Evolutionary conservation across 2,113 vertebrate species (phyloP).

Genomic region (Anseranas semipalmata): DNA sequence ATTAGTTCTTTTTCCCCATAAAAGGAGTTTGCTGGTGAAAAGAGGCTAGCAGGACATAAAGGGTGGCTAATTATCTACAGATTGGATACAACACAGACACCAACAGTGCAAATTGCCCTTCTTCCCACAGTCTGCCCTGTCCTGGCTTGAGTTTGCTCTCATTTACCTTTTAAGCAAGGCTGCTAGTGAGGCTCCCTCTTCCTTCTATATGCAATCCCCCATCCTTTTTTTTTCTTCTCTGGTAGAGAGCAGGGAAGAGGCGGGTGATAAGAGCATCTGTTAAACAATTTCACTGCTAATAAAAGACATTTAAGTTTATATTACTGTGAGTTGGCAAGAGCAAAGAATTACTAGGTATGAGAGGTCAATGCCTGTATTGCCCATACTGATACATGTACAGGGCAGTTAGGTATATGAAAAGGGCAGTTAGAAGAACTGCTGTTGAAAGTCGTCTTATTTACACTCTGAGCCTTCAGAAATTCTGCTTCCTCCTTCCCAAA

Average conservation of each 20-base stretch:
- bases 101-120: conserved; percentile 20
- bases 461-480: neutral
- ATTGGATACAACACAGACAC: neutral
- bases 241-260: neutral
- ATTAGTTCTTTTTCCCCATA: neutral
- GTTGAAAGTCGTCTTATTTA: neutral
- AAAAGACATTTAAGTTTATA: neutral
- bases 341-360: neutral
- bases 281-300: neutral
- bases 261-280: neutral
- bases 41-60: neutral
- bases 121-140: conserved; percentile 10
- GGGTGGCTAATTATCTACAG: conserved; percentile 41
- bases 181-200: neutral
- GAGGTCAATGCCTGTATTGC: neutral
- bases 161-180: neutral
- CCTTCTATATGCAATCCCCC: neutral
- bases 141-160: neutral
- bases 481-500: neutral
- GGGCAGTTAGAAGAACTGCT: neutral
- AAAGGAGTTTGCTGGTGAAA: conserved; percentile 13
- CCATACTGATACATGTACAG: neutral
- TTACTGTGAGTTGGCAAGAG: neutral
- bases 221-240: neutral
- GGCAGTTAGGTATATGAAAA: neutral